A percentile compares a stretch with the other conserved stretches of the same genome.
These are phyloP conservation scores for Parelbella ahira DNA, from an alignment of 2,888 invertebrate species.

Conservation along the genomic window DNA sequence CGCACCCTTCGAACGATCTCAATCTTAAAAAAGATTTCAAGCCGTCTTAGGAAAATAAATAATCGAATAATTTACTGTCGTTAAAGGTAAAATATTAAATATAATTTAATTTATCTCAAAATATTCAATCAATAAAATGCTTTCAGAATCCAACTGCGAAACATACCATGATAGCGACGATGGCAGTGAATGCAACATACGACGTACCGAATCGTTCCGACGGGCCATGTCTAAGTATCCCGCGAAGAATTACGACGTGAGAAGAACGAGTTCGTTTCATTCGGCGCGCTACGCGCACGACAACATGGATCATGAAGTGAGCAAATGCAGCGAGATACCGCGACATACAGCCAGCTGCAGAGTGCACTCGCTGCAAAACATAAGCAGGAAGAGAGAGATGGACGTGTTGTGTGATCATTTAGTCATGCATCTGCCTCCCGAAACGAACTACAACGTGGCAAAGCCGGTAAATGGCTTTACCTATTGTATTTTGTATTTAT, in stretches of 20 bases:
- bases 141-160: constrained; percentile 68
- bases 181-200: constrained; percentile 65
- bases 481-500: not conserved
- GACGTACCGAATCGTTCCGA: constrained; percentile 66
- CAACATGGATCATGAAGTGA: constrained; percentile 41
- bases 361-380: constrained; percentile 69
- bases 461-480: constrained; percentile 50
- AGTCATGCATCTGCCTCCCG: constrained; percentile 64
- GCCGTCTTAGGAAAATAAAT: no score
- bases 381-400: constrained; percentile 61
- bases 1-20: no score
- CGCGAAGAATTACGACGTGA: constrained; percentile 57
- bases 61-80: no score
- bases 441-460: constrained; percentile 58
- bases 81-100: no score
- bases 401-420: constrained; percentile 65
- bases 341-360: constrained; percentile 54
- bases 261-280: constrained; percentile 65
- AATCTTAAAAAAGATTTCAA: no score
- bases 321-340: constrained; percentile 43
- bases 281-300: constrained; percentile 62
- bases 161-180: constrained; percentile 71
- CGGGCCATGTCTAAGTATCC: constrained; percentile 53
- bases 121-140: no score
- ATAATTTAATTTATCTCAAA: no score